Conservation (phyloP, 2,113 vertebrate genomes). For the Hydrolagus affinis region DNA sequence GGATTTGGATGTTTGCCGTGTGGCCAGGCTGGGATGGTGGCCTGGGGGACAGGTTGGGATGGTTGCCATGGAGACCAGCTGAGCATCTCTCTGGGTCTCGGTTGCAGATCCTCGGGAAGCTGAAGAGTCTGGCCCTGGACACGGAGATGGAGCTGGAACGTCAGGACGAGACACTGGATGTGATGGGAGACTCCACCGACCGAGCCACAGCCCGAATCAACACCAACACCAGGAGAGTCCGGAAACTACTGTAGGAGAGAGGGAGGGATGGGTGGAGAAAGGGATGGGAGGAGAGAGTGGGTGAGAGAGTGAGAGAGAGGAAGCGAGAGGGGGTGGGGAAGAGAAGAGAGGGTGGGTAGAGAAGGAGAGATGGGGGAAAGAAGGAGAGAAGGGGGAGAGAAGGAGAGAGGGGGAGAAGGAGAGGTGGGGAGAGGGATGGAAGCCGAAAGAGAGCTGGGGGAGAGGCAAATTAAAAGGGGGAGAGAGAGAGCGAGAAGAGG, state of each 20-base stretch:
- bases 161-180: constrained; percentile 76
- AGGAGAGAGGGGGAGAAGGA: too few relatives aligned
- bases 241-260: constrained; percentile 59
- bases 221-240: constrained; percentile 74
- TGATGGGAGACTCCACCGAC: constrained; percentile 64
- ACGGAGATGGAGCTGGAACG: constrained; percentile 75
- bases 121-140: constrained; percentile 81
- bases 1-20: background rate
- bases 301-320: background rate
- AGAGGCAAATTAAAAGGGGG: too few relatives aligned
- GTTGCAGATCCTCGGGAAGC: constrained; percentile 72
- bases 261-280: background rate
- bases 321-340: background rate
- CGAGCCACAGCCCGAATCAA: constrained; percentile 61
- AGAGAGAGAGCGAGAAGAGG: too few relatives aligned
- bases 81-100: background rate
- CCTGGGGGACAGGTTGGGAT: too few relatives aligned
- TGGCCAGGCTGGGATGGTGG: background rate
- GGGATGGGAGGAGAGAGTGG: background rate
- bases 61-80: background rate
- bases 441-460: too few relatives aligned
- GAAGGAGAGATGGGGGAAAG: too few relatives aligned
- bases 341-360: background rate
- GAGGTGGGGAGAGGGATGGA: too few relatives aligned
- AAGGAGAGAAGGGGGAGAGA: too few relatives aligned